phyloP scores from a whole-genome alignment of 2,797 vertebrate genomes.

The Calcarius lapponicus region DNA sequence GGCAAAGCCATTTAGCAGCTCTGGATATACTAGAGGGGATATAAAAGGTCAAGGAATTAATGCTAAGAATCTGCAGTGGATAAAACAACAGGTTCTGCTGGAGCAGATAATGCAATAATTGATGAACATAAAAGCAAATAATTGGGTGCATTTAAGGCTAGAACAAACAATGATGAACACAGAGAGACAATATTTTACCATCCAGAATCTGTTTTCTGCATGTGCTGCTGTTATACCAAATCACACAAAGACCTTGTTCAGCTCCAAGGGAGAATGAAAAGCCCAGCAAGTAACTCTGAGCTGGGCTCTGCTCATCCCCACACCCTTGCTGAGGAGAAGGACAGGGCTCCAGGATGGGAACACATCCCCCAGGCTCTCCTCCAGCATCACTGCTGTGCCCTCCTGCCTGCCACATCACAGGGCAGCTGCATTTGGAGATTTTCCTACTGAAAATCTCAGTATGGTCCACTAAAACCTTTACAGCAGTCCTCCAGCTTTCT shows the following conservation, averaged over 20 bases:
- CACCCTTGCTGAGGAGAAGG: background rate
- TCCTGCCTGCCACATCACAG: background rate
- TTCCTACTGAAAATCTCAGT: background rate
- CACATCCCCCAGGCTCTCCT: rapidly evolving
- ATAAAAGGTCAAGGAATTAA: conserved; percentile 10
- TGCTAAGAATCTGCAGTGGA: background rate
- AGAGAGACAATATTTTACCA: background rate
- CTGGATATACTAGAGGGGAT: background rate
- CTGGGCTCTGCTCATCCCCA: background rate
- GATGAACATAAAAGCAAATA: conserved; percentile 1
- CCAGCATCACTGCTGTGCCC: background rate
- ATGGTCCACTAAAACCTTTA: background rate
- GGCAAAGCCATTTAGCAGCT: background rate
- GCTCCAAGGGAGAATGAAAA: background rate
- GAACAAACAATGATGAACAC: background rate
- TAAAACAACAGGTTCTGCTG: background rate
- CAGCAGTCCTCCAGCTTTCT: background rate
- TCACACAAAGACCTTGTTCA: rapidly evolving
- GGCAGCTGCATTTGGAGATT: background rate
- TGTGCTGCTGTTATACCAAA: background rate
- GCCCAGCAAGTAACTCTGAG: rapidly evolving
- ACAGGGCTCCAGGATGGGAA: background rate
- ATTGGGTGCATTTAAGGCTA: background rate
- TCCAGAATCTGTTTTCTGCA: background rate
- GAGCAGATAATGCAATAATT: conserved; percentile 3